Conservation (phyloP, 2,888 invertebrate species). For the Ptychoptera contaminata region DNA sequence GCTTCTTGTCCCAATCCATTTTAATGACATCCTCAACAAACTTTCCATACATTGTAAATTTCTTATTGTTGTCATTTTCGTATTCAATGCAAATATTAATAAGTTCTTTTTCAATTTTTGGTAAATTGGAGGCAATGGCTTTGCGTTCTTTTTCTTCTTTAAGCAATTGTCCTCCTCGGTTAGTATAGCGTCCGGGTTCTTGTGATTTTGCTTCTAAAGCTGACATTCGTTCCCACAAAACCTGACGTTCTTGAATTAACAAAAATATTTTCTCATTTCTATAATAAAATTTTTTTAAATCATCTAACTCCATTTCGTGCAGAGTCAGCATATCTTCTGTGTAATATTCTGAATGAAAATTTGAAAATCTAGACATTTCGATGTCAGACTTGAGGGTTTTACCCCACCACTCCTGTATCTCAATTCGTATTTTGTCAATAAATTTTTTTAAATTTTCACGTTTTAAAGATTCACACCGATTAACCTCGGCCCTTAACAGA, state of each 20-base stretch:
- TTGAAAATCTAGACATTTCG: slow-evolving; percentile 44
- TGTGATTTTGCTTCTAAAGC: slow-evolving; percentile 58
- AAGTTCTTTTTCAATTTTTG: slow-evolving; percentile 55
- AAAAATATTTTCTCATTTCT: slow-evolving; percentile 50
- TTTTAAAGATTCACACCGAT: slow-evolving; percentile 58
- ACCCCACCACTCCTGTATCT: slow-evolving; percentile 62
- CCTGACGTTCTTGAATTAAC: slow-evolving; percentile 47
- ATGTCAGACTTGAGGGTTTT: slow-evolving; percentile 50
- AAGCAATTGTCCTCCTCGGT: slow-evolving; percentile 73
- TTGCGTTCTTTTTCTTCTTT: slow-evolving; percentile 81
- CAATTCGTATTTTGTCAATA: slow-evolving; percentile 41
- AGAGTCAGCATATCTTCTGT: slow-evolving; percentile 64
- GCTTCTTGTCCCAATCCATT: slow-evolving; percentile 41
- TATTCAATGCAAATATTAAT: slow-evolving; percentile 37
- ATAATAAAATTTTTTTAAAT: slow-evolving; percentile 47
- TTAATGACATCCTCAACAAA: slow-evolving; percentile 44
- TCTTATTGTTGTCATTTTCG: slow-evolving; percentile 34
- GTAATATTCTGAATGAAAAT: slow-evolving; percentile 49
- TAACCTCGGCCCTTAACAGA: slow-evolving; percentile 43
- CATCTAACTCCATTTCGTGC: slow-evolving; percentile 63
- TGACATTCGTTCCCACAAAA: slow-evolving; percentile 58
- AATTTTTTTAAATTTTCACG: slow-evolving; percentile 54
- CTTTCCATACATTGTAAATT: slow-evolving; percentile 47
- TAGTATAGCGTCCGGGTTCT: slow-evolving; percentile 68
- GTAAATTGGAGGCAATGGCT: slow-evolving; percentile 49